Evolutionary conservation across 64 coral and sea anemone genomes (phyloP).

Genomic region (Acropora tenuis): DNA sequence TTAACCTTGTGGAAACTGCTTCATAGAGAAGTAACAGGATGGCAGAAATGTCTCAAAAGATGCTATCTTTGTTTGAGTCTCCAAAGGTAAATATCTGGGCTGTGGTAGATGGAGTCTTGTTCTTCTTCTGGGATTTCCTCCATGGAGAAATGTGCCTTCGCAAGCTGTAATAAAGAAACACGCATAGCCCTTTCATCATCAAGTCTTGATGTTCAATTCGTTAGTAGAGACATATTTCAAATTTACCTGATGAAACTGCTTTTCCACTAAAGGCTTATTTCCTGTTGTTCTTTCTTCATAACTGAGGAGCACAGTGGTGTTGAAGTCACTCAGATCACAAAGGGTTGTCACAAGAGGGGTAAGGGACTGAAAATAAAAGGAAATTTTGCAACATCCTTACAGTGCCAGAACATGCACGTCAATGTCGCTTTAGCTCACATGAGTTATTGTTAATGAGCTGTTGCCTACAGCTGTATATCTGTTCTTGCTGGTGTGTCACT

Average conservation of each 20-base stretch:
- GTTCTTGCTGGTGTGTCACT: too few species aligned
- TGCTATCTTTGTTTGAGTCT: not conserved
- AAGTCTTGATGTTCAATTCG: too few species aligned
- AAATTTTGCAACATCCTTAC: too few species aligned
- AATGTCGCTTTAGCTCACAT: too few species aligned
- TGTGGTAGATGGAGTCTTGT: constrained; percentile 60
- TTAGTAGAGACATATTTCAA: not conserved
- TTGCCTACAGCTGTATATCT: too few species aligned
- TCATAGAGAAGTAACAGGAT: too few species aligned
- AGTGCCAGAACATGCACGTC: too few species aligned
- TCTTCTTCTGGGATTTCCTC: constrained; percentile 60
- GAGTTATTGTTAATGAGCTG: too few species aligned
- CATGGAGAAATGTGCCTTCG: constrained; percentile 34
- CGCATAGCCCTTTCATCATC: too few species aligned
- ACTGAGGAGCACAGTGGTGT: constrained; percentile 46
- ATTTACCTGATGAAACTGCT: constrained; percentile 48
- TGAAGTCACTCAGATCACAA: constrained; percentile 49
- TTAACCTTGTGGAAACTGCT: too few species aligned
- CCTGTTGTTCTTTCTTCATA: constrained; percentile 62
- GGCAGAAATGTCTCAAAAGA: not conserved
- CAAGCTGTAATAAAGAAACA: constrained; percentile 4
- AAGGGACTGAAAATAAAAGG: constrained; percentile 24
- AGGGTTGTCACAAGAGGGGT: constrained; percentile 57
- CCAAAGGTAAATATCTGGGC: constrained; percentile 49
- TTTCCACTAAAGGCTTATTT: constrained; percentile 56